Evolutionary conservation across 2,113 vertebrate genomes (phyloP).

Genomic region (Tragelaphus buxtoni): DNA sequence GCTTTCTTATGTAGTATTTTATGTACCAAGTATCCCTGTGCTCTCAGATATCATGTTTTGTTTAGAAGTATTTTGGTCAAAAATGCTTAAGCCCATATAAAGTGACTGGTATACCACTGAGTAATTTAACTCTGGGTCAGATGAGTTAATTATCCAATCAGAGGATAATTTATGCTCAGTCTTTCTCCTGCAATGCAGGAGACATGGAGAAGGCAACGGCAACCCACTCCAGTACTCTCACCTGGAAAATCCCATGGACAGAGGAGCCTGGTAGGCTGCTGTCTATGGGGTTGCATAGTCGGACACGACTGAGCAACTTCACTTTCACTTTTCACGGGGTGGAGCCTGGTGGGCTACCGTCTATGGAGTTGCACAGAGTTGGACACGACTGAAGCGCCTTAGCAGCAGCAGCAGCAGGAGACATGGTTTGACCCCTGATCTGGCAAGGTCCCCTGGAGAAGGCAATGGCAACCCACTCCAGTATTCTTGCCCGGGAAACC

Average conservation of each 20-base stretch:
- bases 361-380: too few species aligned
- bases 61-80: slow-evolving; percentile 69
- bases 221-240: background rate
- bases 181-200: slow-evolving; percentile 1
- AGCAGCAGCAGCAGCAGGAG: background rate
- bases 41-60: slow-evolving; percentile 52
- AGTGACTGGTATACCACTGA: slow-evolving; percentile 41
- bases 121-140: slow-evolving; percentile 58
- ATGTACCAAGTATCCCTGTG: slow-evolving; percentile 43
- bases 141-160: slow-evolving; percentile 66
- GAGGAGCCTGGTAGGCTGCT: background rate
- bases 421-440: too few species aligned
- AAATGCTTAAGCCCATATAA: slow-evolving; percentile 64
- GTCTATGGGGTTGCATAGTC: background rate
- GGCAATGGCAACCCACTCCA: background rate
- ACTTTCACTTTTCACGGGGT: too few species aligned
- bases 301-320: background rate
- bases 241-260: background rate
- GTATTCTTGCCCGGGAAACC: background rate
- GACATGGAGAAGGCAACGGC: background rate
- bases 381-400: too few species aligned
- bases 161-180: slow-evolving; percentile 75
- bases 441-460: background rate
- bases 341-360: too few species aligned
- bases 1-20: slow-evolving; percentile 58